Percentiles rank a stretch among this genome's conserved stretches.
These are phyloP conservation scores for Serinus canaria DNA, from an alignment of 2,113 vertebrate genomes.

Conservation along the genomic window DNA sequence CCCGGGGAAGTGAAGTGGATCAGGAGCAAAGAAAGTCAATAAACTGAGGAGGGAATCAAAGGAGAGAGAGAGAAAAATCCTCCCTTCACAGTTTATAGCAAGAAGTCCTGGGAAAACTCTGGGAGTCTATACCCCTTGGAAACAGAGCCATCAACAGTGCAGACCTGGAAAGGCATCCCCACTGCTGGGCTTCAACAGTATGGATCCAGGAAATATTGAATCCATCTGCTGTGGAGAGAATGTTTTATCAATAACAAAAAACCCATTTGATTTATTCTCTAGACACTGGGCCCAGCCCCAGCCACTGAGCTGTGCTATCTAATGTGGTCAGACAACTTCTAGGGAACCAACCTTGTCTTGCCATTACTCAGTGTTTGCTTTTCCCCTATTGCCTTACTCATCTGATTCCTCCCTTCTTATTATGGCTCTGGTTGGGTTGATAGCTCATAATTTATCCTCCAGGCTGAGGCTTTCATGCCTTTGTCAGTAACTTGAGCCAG, in stretches of 20 bases:
- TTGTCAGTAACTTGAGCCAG: conserved; percentile 59
- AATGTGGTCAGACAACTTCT: conserved; percentile 70
- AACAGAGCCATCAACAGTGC: background rate
- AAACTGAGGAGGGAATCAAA: background rate
- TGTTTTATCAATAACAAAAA: conserved; percentile 66
- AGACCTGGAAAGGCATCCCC: conserved; percentile 40
- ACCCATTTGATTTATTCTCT: conserved; percentile 62
- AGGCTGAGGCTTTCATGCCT: conserved; percentile 52
- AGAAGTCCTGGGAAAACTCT: background rate
- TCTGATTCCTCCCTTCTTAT: conserved; percentile 62
- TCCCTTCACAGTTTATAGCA: background rate
- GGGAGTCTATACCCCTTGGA: background rate
- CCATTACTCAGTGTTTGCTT: conserved; percentile 69
- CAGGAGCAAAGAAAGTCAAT: background rate
- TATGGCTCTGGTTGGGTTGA: conserved; percentile 61
- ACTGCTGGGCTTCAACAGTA: conserved; percentile 9
- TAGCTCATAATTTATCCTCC: conserved; percentile 65
- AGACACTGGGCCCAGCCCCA: conserved; percentile 50
- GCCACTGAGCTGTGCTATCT: conserved; percentile 55
- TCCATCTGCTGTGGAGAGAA: conserved; percentile 63
- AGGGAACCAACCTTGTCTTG: conserved; percentile 59
- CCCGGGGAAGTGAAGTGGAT: background rate
- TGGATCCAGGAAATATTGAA: conserved; percentile 68
- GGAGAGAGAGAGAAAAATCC: background rate
- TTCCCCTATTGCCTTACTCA: conserved; percentile 61